phyloP scores from a whole-genome alignment of 53 echinoderm and acorn worm genomes.

The Zoroaster sp. region DNA sequence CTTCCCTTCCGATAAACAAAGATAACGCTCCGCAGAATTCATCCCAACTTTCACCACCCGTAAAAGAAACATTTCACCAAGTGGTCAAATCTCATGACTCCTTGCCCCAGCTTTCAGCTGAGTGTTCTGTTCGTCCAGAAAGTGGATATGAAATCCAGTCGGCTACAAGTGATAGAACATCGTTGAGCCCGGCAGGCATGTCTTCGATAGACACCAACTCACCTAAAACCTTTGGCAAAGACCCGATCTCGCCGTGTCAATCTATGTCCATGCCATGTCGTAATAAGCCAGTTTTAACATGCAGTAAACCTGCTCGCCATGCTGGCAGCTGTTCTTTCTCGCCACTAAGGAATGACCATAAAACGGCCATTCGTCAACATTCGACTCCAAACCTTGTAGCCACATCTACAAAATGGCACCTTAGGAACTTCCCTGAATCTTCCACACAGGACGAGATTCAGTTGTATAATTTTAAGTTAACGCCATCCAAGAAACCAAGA shows the following conservation, averaged over 20 bases:
- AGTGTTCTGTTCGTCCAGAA: neutral
- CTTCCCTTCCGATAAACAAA: neutral
- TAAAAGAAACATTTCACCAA: neutral
- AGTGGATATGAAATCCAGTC: neutral
- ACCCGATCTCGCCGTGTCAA: neutral
- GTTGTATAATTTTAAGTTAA: neutral
- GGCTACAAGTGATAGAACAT: neutral
- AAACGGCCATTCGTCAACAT: neutral
- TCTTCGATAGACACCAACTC: neutral
- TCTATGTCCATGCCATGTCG: neutral
- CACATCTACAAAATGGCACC: neutral
- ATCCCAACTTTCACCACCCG: no score
- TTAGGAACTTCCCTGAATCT: neutral
- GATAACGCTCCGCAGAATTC: neutral
- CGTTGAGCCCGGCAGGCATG: neutral
- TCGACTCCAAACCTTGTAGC: neutral
- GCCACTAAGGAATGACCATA: neutral
- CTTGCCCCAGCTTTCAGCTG: no score
- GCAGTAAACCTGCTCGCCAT: slow-evolving; percentile 40
- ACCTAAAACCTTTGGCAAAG: neutral
- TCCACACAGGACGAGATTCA: neutral
- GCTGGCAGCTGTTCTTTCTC: slow-evolving; percentile 6
- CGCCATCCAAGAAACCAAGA: neutral
- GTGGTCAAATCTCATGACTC: neutral
- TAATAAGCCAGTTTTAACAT: neutral